A percentile compares a stretch with the other conserved stretches of the same genome.
phyloP scores from a whole-genome alignment of 2,888 invertebrate species.

The Caenorhabditis sinica region DNA sequence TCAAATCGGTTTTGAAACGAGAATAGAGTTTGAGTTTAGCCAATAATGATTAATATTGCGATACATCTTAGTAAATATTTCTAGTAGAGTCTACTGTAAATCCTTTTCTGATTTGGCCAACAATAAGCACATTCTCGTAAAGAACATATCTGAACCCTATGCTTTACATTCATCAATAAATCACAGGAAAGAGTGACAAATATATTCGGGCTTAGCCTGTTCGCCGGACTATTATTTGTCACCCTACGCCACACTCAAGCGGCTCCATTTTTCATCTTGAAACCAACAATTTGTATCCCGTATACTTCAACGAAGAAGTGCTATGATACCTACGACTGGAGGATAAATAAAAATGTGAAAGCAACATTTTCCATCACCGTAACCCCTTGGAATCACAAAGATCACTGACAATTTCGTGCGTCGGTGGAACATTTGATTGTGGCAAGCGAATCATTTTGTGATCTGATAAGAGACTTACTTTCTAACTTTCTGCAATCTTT shows the following conservation, averaged over 20 bases:
- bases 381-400: neutral
- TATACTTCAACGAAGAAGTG: too few relatives aligned
- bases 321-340: too few relatives aligned
- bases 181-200: neutral
- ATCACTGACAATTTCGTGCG: neutral
- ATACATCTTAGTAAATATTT: too few relatives aligned
- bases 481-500: neutral
- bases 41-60: too few relatives aligned
- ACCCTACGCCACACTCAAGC: neutral
- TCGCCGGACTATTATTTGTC: constrained; percentile 9
- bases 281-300: constrained; percentile 21
- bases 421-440: constrained; percentile 10
- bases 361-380: neutral
- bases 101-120: too few relatives aligned
- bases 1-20: neutral
- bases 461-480: constrained; percentile 26
- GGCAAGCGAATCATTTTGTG: neutral
- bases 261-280: constrained; percentile 18
- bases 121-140: too few relatives aligned
- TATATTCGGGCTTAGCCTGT: neutral
- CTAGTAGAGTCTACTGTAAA: too few relatives aligned
- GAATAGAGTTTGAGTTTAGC: neutral
- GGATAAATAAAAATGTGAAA: too few relatives aligned
- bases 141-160: neutral
- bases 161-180: neutral